Base-by-base conservation (phyloP, 2,797 vertebrate genomes). In the Clarias platycephalus region DNA sequence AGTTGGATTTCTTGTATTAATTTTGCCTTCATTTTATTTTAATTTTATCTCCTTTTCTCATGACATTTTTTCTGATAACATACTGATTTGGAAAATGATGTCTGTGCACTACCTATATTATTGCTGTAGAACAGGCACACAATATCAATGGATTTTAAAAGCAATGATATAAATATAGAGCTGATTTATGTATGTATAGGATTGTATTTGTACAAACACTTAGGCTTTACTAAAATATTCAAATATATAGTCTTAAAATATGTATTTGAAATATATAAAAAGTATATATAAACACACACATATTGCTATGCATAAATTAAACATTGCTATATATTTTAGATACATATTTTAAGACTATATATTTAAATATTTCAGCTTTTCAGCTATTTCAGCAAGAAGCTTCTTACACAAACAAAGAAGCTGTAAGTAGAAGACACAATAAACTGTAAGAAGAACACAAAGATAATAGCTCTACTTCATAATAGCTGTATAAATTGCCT, bases 1-100 rank as follows among this genome's bases (percentile, higher is more conserved):
- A 88, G 86, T 87, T 89, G 88, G 3, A 0, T 87, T 88, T 90
- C n/a, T 49, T 31, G 9, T 66, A 66, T 66, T 80, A 18, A 80
- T 66, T 66, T 66, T 64, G 40, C n/a, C 40, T 26, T 70, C 40
- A 55, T 78, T 70, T 87, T 87, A 5, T 76, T 89, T 89, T 80
- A 67, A n/a, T 28, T 75, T 20, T 24, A 55, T 28, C 13, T 71
- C 66, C 3, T 37, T 28, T 80, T 44, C 18, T 63, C 16, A 37
- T 82, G 75, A 62, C 4, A 53, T 53, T 28, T 80, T 31, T 75
- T 12, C 55, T 60, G 72, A 83, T 3, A 0, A 3, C 20, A 57
- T 31, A 60, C 12, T 57, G 26, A 78, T 53, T 85, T 57, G 24
- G 6, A 76, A 24, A 49, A 53, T 10, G 1, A 53, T 57, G 3